Percentiles rank a stretch among this genome's conserved stretches.
Conservation (phyloP, 2,113 vertebrate species). For the Pomatorhinus ruficollis region DNA sequence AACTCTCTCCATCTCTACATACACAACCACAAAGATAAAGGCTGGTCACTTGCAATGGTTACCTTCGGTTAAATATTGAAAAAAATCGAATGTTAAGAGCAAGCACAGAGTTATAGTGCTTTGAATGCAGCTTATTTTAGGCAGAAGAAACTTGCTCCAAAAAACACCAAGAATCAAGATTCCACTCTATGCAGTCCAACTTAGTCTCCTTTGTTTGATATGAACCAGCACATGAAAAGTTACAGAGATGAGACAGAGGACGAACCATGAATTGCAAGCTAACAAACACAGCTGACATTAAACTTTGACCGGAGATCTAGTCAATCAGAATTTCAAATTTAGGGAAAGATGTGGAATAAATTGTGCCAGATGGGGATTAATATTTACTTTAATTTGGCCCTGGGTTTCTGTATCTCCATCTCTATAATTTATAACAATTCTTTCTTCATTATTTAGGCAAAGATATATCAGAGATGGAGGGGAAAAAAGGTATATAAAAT, state of each 20-base stretch:
- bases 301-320: neutral
- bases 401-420: neutral
- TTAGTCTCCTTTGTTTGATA: neutral
- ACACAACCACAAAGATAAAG: neutral
- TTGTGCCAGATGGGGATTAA: neutral
- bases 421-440: neutral
- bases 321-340: neutral
- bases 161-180: neutral
- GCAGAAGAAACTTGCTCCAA: neutral
- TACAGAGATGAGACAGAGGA: neutral
- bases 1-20: fast-evolving
- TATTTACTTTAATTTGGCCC: neutral
- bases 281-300: neutral
- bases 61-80: neutral
- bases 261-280: neutral
- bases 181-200: neutral
- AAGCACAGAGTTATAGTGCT: neutral
- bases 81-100: neutral
- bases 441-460: neutral
- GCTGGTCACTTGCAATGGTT: neutral
- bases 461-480: neutral
- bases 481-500: fast-evolving
- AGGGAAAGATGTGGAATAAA: neutral
- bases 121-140: neutral
- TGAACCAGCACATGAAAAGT: neutral